These are phyloP conservation scores for Cyrtodaria siliqua DNA, from an alignment of 2,888 invertebrate genomes.

Conservation along the genomic window DNA sequence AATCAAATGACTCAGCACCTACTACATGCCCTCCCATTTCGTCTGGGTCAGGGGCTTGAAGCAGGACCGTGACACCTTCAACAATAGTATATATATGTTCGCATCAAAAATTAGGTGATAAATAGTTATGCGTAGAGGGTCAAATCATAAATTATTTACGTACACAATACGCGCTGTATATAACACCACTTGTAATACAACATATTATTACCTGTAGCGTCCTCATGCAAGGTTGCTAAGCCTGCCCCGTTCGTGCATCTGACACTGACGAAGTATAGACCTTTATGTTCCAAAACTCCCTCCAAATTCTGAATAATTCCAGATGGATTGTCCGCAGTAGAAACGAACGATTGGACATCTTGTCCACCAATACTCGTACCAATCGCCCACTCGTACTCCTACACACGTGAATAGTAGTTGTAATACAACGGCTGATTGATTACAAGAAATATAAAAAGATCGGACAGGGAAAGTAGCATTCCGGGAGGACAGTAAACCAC, in stretches of 20 bases:
- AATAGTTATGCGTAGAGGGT: too few relatives aligned
- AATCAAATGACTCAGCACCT: conserved; percentile 44
- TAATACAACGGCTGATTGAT: too few relatives aligned
- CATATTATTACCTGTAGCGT: too few relatives aligned
- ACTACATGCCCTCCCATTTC: conserved; percentile 47
- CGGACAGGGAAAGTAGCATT: too few relatives aligned
- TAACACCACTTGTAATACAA: too few relatives aligned
- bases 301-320: conserved; percentile 63
- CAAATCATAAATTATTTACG: too few relatives aligned
- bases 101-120: too few relatives aligned
- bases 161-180: too few relatives aligned
- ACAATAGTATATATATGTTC: too few relatives aligned
- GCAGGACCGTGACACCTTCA: conserved; percentile 64
- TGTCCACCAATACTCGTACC: conserved; percentile 61
- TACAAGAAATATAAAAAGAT: too few relatives aligned
- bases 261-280: conserved; percentile 61
- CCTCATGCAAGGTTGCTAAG: conserved; percentile 27
- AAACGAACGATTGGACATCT: conserved; percentile 65
- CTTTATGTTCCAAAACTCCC: conserved; percentile 57
- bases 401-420: too few relatives aligned
- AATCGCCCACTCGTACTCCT: conserved; percentile 54
- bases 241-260: conserved; percentile 69
- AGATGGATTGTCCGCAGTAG: conserved; percentile 53
- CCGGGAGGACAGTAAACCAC: too few relatives aligned
- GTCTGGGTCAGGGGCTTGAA: conserved; percentile 53